phyloP scores from a whole-genome alignment of 1,140 invertebrate genomes.

The Cyphomyrmex costatus region DNA sequence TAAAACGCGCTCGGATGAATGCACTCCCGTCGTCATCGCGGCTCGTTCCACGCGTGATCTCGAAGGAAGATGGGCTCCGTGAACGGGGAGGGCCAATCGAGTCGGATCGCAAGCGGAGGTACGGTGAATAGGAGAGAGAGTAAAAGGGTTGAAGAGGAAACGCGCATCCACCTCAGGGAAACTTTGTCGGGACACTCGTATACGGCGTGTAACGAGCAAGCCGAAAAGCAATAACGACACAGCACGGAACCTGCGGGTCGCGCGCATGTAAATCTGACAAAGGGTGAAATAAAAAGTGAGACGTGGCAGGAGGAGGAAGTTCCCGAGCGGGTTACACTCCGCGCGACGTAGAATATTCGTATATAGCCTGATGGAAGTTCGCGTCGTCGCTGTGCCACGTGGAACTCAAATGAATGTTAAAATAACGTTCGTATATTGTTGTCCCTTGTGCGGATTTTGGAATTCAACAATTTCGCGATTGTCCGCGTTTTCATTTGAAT shows the following conservation, averaged over 20 bases:
- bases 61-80: constrained; percentile 38
- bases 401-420: constrained; percentile 61
- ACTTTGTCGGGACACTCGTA: constrained; percentile 31
- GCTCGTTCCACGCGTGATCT: constrained; percentile 36
- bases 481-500: constrained; percentile 23
- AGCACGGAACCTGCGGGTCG: constrained; percentile 34
- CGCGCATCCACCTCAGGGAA: constrained; percentile 12
- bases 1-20: constrained; percentile 53
- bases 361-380: constrained; percentile 9
- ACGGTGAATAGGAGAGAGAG: neutral
- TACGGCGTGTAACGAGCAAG: constrained; percentile 53
- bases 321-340: constrained; percentile 43
- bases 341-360: constrained; percentile 12
- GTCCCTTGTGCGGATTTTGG: neutral
- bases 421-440: constrained; percentile 45
- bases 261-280: constrained; percentile 53
- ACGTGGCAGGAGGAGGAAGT: constrained; percentile 27
- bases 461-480: constrained; percentile 41
- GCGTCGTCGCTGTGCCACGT: constrained; percentile 26
- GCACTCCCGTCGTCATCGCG: constrained; percentile 39
- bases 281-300: constrained; percentile 54
- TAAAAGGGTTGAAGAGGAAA: neutral
- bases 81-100: constrained; percentile 25
- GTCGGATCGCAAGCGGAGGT: constrained; percentile 16
- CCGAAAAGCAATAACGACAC: constrained; percentile 59